Percentiles rank a stretch among this genome's conserved stretches.
phyloP scores from a whole-genome alignment of 2,888 invertebrate genomes.

The Lithophane socia region DNA sequence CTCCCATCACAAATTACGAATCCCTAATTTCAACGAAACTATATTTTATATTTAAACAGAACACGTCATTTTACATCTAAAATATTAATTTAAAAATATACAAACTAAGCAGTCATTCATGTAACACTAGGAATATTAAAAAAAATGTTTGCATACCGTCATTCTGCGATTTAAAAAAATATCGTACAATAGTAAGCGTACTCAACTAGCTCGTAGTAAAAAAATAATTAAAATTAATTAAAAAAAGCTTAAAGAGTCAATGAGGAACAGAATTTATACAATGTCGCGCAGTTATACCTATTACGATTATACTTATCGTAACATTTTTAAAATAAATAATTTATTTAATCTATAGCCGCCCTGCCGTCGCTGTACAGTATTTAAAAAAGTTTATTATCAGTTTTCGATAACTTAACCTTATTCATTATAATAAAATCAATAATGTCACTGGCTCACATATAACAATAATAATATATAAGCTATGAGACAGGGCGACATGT shows the following conservation, averaged over 20 bases:
- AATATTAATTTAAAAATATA: conserved; percentile 86
- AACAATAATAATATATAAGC: conserved; percentile 29
- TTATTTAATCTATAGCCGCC: conserved; percentile 72
- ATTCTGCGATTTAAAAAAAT: conserved; percentile 79
- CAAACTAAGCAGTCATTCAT: conserved; percentile 90
- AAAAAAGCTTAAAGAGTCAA: conserved; percentile 73
- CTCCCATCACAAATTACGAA: conserved; percentile 69
- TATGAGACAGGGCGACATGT: conserved; percentile 54
- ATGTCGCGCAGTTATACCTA: conserved; percentile 67
- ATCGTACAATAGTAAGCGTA: conserved; percentile 89
- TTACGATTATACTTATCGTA: conserved; percentile 65
- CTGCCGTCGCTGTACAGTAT: conserved; percentile 54
- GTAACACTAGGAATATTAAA: conserved; percentile 85
- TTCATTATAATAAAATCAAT: conserved; percentile 43
- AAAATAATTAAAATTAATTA: conserved; percentile 80
- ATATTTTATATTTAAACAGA: conserved; percentile 80
- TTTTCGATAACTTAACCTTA: conserved; percentile 55
- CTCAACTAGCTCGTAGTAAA: conserved; percentile 84
- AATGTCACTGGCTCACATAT: conserved; percentile 34
- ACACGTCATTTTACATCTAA: conserved; percentile 79
- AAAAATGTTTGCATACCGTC: conserved; percentile 78
- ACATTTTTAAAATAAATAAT: conserved; percentile 75
- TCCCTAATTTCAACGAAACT: conserved; percentile 76
- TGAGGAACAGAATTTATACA: conserved; percentile 84
- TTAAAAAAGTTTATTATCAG: conserved; percentile 52